Conservation (phyloP, 2,113 vertebrate species). For the Silurus glanis region DNA sequence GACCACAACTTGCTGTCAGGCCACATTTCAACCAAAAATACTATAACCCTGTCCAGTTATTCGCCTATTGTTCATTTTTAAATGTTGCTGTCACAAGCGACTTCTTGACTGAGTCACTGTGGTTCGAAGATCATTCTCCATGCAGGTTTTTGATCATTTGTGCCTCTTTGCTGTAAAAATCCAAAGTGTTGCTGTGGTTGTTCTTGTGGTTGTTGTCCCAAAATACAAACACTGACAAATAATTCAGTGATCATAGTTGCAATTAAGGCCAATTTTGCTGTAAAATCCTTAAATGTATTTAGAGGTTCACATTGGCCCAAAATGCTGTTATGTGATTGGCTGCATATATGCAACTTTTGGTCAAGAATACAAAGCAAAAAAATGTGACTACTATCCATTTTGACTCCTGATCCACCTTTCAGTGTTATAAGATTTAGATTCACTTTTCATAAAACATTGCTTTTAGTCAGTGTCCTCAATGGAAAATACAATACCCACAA, state of each 20-base stretch:
- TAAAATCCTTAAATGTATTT: not conserved
- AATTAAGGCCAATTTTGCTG: not conserved
- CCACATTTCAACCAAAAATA: not conserved
- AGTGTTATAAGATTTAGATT: not conserved
- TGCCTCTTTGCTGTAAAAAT: too few species aligned
- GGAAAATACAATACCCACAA: conserved; percentile 10
- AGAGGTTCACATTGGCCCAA: not conserved
- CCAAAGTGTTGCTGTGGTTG: too few species aligned
- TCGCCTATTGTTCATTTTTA: not conserved
- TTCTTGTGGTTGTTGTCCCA: not conserved
- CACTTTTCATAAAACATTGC: not conserved
- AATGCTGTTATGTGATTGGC: not conserved
- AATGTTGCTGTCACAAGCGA: not conserved
- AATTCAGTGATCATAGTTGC: not conserved
- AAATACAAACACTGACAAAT: not conserved
- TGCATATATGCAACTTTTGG: not conserved
- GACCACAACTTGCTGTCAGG: not conserved
- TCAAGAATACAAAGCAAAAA: not conserved
- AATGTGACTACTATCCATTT: not conserved
- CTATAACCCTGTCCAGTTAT: not conserved
- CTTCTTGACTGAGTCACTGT: not conserved
- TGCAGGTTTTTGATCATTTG: too few species aligned
- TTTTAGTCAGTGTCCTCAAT: not conserved
- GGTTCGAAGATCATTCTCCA: too few species aligned
- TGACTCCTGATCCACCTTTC: not conserved